Percentiles rank a stretch among this genome's conserved stretches.
Conservation (phyloP, 2,113 vertebrate species). For the Mystacornis crossleyi region DNA sequence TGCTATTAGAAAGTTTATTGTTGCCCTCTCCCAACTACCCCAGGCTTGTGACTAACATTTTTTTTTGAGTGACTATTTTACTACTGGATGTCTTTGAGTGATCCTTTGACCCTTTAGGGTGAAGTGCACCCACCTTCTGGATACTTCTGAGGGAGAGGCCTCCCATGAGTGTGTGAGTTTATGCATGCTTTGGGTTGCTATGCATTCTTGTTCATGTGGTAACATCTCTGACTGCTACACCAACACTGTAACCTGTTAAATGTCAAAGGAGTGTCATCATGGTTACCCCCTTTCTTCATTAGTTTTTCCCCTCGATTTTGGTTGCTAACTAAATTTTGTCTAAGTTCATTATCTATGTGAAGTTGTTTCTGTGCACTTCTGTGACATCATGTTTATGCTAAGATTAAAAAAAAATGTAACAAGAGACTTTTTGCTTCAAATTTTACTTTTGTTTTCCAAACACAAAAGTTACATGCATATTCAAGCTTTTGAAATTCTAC, state of each 20-base stretch:
- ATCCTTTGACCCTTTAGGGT: background rate
- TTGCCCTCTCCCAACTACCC: background rate
- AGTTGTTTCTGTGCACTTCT: background rate
- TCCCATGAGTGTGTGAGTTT: background rate
- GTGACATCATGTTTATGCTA: accelerated
- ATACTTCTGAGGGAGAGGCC: background rate
- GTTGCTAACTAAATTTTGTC: background rate
- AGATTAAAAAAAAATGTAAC: background rate
- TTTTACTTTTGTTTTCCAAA: background rate
- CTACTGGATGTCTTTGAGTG: background rate
- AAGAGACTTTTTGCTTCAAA: accelerated
- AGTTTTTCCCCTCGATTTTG: background rate
- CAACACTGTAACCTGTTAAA: background rate
- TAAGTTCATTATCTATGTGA: background rate
- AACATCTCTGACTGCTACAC: background rate
- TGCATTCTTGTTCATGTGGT: background rate
- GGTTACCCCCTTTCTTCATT: background rate
- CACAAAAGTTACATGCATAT: background rate
- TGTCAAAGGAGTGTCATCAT: background rate
- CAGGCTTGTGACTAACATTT: background rate
- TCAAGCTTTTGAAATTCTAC: background rate
- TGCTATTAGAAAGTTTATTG: background rate
- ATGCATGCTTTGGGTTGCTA: background rate
- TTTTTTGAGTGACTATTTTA: background rate
- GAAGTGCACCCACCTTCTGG: background rate